A percentile compares a stretch with the other conserved stretches of the same genome.
Evolutionary conservation across 2,113 vertebrate species (phyloP).

Genomic region (Polyodon spathula): DNA sequence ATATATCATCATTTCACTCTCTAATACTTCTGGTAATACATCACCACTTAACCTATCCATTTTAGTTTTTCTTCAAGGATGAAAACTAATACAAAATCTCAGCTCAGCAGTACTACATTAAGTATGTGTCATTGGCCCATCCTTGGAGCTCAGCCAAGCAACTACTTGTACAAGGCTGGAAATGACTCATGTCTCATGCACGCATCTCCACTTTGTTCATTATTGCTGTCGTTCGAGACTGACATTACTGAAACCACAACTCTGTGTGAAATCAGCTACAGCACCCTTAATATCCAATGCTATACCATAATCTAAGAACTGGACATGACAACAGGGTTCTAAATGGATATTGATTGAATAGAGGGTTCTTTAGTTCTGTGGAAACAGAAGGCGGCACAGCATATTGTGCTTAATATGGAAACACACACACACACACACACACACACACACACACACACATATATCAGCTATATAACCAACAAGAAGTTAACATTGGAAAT

Average conservation of each 20-base stretch:
- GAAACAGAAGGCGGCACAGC: too few relatives aligned
- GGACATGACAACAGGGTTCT: too few relatives aligned
- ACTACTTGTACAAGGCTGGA: not conserved
- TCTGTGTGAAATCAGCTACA: not conserved
- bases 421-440: too few relatives aligned
- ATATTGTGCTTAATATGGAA: too few relatives aligned
- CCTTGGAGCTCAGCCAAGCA: not conserved
- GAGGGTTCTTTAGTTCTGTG: too few relatives aligned
- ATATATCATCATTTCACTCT: too few relatives aligned
- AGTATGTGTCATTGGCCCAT: not conserved
- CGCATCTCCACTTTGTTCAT: not conserved
- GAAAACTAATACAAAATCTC: not conserved
- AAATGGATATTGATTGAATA: too few relatives aligned
- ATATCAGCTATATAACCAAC: too few relatives aligned
- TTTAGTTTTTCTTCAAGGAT: not conserved
- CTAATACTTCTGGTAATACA: not conserved
- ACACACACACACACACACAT: too few relatives aligned
- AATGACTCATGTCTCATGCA: constrained; percentile 7
- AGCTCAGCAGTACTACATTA: not conserved
- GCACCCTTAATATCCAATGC: not conserved
- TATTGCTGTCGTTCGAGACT: not conserved
- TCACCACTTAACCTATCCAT: not conserved
- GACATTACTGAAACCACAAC: not conserved
- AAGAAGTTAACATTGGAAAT: too few relatives aligned
- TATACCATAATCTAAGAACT: too few relatives aligned